Conservation (phyloP, 2,113 vertebrate species). For the Labeo rohita region DNA sequence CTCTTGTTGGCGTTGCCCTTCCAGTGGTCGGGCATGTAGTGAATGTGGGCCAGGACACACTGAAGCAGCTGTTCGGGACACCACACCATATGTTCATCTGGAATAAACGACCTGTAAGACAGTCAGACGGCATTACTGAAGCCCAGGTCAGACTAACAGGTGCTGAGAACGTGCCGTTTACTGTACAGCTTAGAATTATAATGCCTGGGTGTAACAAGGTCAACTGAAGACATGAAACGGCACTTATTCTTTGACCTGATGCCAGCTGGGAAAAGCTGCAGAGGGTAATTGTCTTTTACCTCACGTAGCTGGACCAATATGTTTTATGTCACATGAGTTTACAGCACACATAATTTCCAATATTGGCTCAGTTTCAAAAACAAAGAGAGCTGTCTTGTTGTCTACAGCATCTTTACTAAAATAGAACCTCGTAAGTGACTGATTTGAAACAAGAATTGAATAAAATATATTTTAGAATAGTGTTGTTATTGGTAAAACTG, state of each 20-base stretch:
- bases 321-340: background rate
- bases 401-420: background rate
- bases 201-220: background rate
- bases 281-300: background rate
- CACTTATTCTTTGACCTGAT: constrained; percentile 5
- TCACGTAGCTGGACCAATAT: background rate
- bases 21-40: constrained; percentile 99
- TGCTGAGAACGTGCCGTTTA: background rate
- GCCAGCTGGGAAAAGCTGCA: background rate
- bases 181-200: background rate
- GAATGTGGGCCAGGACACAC: constrained; percentile 95
- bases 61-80: constrained; percentile 97
- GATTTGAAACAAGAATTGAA: background rate
- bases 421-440: background rate
- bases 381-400: background rate
- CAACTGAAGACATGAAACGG: background rate
- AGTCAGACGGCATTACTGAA: background rate
- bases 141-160: constrained; percentile 8
- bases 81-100: constrained; percentile 96
- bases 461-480: background rate
- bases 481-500: background rate
- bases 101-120: constrained; percentile 90
- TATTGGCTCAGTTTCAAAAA: background rate
- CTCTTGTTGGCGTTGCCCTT: constrained; percentile 95
- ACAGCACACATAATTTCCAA: background rate